Percentiles rank a stretch among this genome's conserved stretches.
phyloP scores from a whole-genome alignment of 2,113 vertebrate species.

The Pogona vitticeps region DNA sequence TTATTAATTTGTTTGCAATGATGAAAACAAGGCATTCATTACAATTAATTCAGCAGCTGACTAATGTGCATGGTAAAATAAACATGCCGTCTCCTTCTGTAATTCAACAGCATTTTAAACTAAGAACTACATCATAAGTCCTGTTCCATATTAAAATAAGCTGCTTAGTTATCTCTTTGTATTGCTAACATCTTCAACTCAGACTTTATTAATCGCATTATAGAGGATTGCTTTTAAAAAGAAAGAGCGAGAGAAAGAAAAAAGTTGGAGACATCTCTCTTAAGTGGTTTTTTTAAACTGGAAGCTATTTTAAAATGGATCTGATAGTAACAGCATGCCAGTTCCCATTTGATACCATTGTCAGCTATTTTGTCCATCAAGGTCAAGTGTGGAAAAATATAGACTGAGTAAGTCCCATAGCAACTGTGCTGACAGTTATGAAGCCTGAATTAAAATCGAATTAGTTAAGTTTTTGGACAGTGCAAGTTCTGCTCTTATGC shows the following conservation, averaged over 20 bases:
- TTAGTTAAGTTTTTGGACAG: slow-evolving; percentile 25
- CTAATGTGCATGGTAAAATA: slow-evolving; percentile 56
- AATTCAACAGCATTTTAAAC: slow-evolving; percentile 54
- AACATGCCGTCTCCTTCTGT: slow-evolving; percentile 48
- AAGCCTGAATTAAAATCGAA: slow-evolving; percentile 30
- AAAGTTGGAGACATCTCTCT: slow-evolving; percentile 14
- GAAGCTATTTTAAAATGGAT: slow-evolving; percentile 47
- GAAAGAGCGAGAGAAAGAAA: background rate
- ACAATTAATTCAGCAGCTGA: slow-evolving; percentile 64
- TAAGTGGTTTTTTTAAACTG: slow-evolving; percentile 38
- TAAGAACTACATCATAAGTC: slow-evolving; percentile 35
- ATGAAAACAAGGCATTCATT: slow-evolving; percentile 60
- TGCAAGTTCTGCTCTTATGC: background rate
- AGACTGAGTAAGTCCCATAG: background rate
- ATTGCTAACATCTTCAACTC: slow-evolving; percentile 10
- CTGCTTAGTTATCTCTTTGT: slow-evolving; percentile 13
- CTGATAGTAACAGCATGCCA: slow-evolving; percentile 2
- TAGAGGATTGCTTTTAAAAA: background rate
- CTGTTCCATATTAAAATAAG: slow-evolving; percentile 20
- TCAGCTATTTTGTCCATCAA: slow-evolving; percentile 21
- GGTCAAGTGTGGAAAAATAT: background rate
- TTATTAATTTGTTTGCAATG: slow-evolving; percentile 66
- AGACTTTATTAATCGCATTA: background rate
- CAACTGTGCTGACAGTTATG: slow-evolving; percentile 6
- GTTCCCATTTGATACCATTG: slow-evolving; percentile 36